Evolutionary conservation across 2,888 invertebrate species (phyloP).

Genomic region (Dichetophora obliterata): DNA sequence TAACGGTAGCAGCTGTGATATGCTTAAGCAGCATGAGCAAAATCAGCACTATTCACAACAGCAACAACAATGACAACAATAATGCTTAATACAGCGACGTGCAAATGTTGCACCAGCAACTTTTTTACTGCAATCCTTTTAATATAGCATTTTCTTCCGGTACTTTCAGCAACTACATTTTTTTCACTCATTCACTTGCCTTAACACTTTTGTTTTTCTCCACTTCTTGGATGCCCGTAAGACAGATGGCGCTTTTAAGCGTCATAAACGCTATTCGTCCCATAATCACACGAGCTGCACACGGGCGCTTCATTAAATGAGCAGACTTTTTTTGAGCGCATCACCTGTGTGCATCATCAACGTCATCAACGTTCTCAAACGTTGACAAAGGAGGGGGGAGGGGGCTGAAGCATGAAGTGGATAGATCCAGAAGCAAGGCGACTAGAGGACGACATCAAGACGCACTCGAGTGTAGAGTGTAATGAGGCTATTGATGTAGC

Average conservation of each 20-base stretch:
- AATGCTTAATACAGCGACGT: not conserved
- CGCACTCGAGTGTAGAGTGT: constrained; percentile 4
- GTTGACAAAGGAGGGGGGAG: not conserved
- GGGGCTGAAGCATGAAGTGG: not conserved
- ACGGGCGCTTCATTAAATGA: constrained; percentile 19
- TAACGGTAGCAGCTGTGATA: not conserved
- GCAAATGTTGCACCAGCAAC: not conserved
- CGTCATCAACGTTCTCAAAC: not conserved
- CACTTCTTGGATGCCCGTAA: not conserved
- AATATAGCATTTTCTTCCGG: not conserved
- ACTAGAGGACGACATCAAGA: not conserved
- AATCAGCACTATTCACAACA: not conserved
- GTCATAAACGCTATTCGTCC: constrained; percentile 12
- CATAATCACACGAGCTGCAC: constrained; percentile 10
- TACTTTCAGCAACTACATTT: not conserved
- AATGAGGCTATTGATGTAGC: constrained; percentile 8
- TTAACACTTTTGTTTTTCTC: not conserved
- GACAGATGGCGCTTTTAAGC: constrained; percentile 15
- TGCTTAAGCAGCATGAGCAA: not conserved
- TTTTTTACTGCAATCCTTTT: not conserved
- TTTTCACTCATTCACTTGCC: not conserved
- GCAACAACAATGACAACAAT: not conserved
- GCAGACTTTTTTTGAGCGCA: not conserved
- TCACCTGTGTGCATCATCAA: constrained; percentile 18
- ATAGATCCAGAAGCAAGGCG: not conserved